Evolutionary conservation across 53 echinoderm and acorn worm species (phyloP).

Genomic region (Zoroaster sp.): DNA sequence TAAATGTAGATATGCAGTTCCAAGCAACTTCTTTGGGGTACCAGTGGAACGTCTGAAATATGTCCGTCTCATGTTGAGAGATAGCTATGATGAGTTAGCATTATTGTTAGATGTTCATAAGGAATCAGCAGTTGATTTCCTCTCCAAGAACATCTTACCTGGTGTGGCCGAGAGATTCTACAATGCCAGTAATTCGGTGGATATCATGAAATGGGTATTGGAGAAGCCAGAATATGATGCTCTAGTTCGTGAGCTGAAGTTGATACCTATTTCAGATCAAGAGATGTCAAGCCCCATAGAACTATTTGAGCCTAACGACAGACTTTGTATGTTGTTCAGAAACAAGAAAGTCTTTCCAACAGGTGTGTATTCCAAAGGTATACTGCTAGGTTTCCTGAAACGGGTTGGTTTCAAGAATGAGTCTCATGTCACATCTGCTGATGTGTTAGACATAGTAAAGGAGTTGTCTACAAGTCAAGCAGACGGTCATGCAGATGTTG

Average conservation of each 20-base stretch:
- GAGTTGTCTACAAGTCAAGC: not conserved
- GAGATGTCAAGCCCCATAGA: slow-evolving; percentile 23
- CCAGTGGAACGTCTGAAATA: not conserved
- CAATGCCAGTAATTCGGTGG: not conserved
- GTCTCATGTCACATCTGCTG: not conserved
- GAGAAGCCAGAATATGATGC: not conserved
- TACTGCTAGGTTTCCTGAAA: slow-evolving; percentile 4
- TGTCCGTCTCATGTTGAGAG: not conserved
- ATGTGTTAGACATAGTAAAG: slow-evolving; percentile 7
- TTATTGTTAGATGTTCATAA: not conserved
- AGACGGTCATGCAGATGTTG: not conserved
- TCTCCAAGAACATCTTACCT: not conserved
- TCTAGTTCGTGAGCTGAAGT: slow-evolving; percentile 18
- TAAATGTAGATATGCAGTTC: not conserved
- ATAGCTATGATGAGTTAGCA: not conserved
- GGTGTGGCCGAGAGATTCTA: not conserved
- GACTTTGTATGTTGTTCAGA: slow-evolving; percentile 16
- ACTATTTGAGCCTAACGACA: slow-evolving; percentile 63
- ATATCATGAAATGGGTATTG: slow-evolving; percentile 28
- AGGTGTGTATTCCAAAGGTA: not conserved
- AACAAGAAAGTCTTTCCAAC: slow-evolving; percentile 58
- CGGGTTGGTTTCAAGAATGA: slow-evolving; percentile 40
- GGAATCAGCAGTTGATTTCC: not conserved
- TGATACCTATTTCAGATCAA: slow-evolving; percentile 33
- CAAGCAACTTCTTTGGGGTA: not conserved